Evolutionary conservation across 2,797 vertebrate species (phyloP).

Genomic region (Denticeps clupeoides): DNA sequence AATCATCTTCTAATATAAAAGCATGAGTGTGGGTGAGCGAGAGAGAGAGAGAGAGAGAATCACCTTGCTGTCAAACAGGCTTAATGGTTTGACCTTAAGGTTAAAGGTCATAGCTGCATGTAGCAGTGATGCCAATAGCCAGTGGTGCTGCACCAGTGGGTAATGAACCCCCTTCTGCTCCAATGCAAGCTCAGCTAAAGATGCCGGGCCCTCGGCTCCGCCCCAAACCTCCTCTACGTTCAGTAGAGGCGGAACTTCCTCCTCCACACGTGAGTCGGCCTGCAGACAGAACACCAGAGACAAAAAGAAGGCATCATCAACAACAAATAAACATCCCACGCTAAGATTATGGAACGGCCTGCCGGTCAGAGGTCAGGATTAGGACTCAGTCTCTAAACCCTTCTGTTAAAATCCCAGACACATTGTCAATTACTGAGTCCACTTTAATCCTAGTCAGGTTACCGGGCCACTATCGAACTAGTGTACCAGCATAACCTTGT

Average conservation of each 20-base stretch:
- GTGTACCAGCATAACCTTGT: too few relatives aligned
- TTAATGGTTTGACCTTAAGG: constrained; percentile 79
- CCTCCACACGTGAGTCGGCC: constrained; percentile 79
- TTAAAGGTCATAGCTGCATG: constrained; percentile 73
- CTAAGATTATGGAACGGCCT: too few relatives aligned
- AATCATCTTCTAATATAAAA: too few relatives aligned
- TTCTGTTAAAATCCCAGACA: too few relatives aligned
- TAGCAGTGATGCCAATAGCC: constrained; percentile 71
- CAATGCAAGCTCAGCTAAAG: constrained; percentile 85
- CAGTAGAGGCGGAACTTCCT: constrained; percentile 65
- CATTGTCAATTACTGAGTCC: too few relatives aligned
- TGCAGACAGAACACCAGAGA: constrained; percentile 29
- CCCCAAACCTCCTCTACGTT: constrained; percentile 83
- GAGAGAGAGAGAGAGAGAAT: neutral
- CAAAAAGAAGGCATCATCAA: neutral
- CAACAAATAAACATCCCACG: too few relatives aligned
- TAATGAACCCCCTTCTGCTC: constrained; percentile 87
- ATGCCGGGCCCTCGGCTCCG: constrained; percentile 72
- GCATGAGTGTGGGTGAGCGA: neutral
- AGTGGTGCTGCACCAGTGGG: constrained; percentile 89
- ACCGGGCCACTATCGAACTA: too few relatives aligned
- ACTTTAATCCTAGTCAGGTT: too few relatives aligned
- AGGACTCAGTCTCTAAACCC: too few relatives aligned
- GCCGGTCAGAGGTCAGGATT: too few relatives aligned
- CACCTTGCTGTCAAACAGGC: constrained; percentile 92